Percentiles rank a stretch among this genome's conserved stretches.
Conservation (phyloP, 92 coral and sea anemone genomes). For the Parazoanthus atlanticus region DNA sequence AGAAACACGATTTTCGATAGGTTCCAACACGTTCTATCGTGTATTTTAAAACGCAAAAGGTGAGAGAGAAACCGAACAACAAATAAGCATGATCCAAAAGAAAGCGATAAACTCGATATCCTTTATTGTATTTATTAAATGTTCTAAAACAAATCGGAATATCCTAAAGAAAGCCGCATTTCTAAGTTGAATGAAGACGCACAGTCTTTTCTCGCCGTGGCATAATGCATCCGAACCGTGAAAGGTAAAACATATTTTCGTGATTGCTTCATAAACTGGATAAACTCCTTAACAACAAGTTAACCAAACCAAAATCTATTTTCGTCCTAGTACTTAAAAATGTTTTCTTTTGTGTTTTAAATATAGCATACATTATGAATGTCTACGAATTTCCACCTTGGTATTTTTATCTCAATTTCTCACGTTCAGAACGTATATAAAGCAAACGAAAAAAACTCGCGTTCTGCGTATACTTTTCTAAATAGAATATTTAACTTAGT, state of each 20-base stretch:
- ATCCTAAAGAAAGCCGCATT: no score
- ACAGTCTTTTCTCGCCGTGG: not conserved
- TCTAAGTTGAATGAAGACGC: not conserved
- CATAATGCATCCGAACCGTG: not conserved
- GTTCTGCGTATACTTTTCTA: not conserved
- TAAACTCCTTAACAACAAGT: not conserved
- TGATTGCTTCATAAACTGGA: not conserved
- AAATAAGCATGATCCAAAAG: not conserved
- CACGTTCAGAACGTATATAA: not conserved
- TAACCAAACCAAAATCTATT: not conserved
- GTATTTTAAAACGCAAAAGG: not conserved
- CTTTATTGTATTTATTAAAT: no score
- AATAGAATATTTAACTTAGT: no score
- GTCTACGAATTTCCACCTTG: not conserved
- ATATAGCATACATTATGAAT: not conserved
- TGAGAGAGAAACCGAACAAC: not conserved
- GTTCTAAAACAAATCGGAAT: not conserved
- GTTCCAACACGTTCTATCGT: conserved; percentile 1
- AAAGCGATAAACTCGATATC: not conserved
- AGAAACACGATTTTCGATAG: not conserved
- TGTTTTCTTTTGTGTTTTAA: not conserved
- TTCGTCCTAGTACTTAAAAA: no score
- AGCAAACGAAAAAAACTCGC: not conserved
- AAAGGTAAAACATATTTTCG: not conserved
- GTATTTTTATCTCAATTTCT: not conserved